Evolutionary conservation across 2,888 invertebrate genomes (phyloP).

Genomic region (Andricus quercusramuli): DNA sequence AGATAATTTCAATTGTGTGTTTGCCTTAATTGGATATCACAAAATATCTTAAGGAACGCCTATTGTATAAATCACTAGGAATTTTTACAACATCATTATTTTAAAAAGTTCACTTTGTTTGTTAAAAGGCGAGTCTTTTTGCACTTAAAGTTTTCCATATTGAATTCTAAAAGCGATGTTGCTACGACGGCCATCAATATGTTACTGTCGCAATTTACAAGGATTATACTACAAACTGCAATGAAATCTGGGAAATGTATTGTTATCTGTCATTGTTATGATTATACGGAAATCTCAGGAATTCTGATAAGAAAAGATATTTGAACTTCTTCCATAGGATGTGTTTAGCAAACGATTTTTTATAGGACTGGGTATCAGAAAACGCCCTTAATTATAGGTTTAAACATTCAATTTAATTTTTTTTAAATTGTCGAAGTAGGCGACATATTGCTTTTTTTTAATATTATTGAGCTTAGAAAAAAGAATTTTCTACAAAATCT

Average conservation of each 20-base stretch:
- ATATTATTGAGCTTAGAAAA: too few species aligned
- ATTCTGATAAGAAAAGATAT: background rate
- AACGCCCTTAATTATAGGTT: too few species aligned
- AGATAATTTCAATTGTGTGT: background rate
- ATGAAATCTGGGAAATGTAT: background rate
- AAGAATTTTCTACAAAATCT: too few species aligned
- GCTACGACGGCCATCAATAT: background rate
- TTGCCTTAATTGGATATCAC: background rate
- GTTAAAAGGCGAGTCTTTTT: background rate
- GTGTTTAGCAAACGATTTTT: too few species aligned
- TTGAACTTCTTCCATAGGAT: background rate
- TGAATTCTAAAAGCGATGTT: background rate
- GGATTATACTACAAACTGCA: background rate
- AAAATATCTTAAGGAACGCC: background rate
- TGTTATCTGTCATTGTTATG: slow-evolving; percentile 5
- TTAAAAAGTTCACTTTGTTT: background rate
- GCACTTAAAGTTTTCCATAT: background rate
- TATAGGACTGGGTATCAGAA: too few species aligned
- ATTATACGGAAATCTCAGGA: slow-evolving; percentile 20
- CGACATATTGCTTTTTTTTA: too few species aligned
- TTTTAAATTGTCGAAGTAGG: too few species aligned
- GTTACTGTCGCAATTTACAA: background rate
- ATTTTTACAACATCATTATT: background rate
- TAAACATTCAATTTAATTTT: too few species aligned
- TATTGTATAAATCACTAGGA: background rate